Evolutionary conservation across 2,797 vertebrate genomes (phyloP).

Genomic region (Onychomys arenicola): DNA sequence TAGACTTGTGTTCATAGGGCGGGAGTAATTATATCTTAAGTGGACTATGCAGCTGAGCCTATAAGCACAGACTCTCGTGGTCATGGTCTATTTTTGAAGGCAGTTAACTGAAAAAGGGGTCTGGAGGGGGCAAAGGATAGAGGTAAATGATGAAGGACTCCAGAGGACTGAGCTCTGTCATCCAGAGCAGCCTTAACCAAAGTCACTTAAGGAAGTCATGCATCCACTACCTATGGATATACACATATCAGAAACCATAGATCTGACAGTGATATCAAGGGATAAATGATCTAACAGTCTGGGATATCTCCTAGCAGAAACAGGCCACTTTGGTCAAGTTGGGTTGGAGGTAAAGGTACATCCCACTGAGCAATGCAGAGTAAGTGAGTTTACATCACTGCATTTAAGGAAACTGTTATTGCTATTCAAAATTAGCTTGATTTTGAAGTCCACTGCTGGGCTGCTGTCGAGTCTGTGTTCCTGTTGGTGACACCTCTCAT

Average conservation of each 20-base stretch:
- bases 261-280: too few relatives aligned
- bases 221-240: not conserved
- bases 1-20: slow-evolving; percentile 1
- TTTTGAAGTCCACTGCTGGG: not conserved
- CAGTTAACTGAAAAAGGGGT: not conserved
- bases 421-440: not conserved
- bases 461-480: not conserved
- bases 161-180: not conserved
- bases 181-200: not conserved
- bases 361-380: not conserved
- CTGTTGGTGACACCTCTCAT: not conserved
- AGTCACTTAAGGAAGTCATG: too few relatives aligned
- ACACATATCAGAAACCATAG: not conserved
- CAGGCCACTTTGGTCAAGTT: not conserved
- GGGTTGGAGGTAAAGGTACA: not conserved
- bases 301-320: not conserved
- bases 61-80: not conserved
- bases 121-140: not conserved
- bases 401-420: not conserved
- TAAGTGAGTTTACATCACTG: not conserved
- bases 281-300: not conserved
- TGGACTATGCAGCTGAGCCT: not conserved
- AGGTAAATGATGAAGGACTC: not conserved
- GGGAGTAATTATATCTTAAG: slow-evolving; percentile 31
- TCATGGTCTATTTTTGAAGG: slow-evolving; percentile 3